phyloP scores from a whole-genome alignment of 2,113 vertebrate genomes.

The Crotophaga sulcirostris region DNA sequence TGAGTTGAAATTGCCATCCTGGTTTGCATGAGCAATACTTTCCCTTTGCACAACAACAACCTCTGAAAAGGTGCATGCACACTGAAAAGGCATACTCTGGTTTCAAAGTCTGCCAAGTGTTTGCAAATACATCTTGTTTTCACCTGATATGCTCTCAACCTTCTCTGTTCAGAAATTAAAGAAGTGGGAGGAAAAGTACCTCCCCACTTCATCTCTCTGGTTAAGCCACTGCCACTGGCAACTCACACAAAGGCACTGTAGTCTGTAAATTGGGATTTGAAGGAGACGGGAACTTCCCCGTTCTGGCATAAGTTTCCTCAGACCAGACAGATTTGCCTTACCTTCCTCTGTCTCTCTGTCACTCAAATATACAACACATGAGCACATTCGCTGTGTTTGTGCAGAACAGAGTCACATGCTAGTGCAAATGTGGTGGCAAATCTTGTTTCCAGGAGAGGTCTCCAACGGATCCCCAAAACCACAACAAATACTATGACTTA shows the following conservation, averaged over 20 bases:
- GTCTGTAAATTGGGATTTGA: neutral
- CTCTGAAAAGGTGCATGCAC: neutral
- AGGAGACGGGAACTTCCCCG: neutral
- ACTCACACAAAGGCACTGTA: neutral
- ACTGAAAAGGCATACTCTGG: neutral
- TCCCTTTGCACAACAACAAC: neutral
- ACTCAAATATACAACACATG: neutral
- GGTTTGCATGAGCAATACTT: neutral
- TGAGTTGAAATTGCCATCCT: neutral
- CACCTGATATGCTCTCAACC: neutral
- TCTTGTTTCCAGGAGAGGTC: neutral
- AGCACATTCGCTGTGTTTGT: accelerated
- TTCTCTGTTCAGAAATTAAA: neutral
- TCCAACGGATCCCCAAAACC: neutral
- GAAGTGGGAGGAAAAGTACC: neutral
- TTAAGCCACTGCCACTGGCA: neutral
- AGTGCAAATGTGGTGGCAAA: neutral
- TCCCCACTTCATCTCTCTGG: neutral
- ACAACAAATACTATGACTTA: neutral
- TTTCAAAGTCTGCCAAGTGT: neutral
- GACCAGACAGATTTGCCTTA: neutral
- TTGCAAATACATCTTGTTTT: conserved; percentile 4
- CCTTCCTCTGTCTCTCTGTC: neutral
- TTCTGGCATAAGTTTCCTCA: neutral
- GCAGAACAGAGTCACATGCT: accelerated